Conservation (phyloP, 2,797 vertebrate species). For the Helicolenus hilgendorfi region DNA sequence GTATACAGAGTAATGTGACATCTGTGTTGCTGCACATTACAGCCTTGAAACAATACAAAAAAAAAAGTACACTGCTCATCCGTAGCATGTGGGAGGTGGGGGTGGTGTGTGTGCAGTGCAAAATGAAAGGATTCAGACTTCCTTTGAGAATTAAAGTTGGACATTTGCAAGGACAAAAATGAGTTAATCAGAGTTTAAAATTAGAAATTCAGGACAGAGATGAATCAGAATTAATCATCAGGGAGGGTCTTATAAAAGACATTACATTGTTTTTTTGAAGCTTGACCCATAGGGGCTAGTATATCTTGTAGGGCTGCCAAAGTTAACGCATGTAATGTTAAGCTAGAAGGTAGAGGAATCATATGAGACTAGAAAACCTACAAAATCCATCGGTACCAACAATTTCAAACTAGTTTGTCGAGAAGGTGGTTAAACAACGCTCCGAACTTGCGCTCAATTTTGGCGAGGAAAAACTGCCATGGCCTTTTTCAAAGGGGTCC, state of each 20-base stretch:
- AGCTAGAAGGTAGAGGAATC: too few species aligned
- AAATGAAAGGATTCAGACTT: not conserved
- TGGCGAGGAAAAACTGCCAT: accelerated
- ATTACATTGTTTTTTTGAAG: not conserved
- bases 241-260: not conserved
- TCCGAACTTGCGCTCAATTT: too few species aligned
- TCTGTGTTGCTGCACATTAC: not conserved
- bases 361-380: too few species aligned
- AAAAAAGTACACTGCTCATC: not conserved
- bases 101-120: not conserved
- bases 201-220: not conserved
- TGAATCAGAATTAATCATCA: not conserved
- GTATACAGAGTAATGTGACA: not conserved
- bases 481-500: too few species aligned
- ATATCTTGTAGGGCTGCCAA: not conserved
- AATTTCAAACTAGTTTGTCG: accelerated
- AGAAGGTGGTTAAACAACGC: accelerated
- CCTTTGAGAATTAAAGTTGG: not conserved
- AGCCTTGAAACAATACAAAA: not conserved
- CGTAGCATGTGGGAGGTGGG: not conserved
- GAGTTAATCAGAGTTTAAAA: not conserved
- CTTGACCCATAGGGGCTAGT: not conserved
- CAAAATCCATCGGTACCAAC: accelerated
- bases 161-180: not conserved
- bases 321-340: too few species aligned